Conservation (phyloP, 2,113 vertebrate species). For the Trogon surrucura region DNA sequence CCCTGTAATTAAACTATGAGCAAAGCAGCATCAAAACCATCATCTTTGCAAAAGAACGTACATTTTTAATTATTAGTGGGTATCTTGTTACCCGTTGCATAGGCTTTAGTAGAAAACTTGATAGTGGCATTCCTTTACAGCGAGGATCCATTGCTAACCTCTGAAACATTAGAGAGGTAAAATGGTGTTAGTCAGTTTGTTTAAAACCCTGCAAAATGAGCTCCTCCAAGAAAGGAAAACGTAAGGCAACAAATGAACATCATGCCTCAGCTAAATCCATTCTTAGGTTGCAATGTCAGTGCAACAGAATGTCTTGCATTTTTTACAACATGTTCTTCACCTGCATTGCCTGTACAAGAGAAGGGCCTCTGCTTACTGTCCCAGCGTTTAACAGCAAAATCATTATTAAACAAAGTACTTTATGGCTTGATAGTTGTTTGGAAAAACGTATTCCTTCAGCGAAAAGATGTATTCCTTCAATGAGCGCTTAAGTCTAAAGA, state of each 20-base stretch:
- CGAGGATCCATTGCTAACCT: constrained; percentile 96
- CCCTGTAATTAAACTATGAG: neutral
- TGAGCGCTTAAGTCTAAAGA: neutral
- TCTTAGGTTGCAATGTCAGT: neutral
- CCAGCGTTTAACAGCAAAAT: neutral
- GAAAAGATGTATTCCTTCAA: neutral
- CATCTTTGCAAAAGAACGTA: constrained; percentile 67
- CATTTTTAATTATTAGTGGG: constrained; percentile 98
- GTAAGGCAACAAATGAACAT: neutral
- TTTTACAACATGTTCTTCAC: neutral
- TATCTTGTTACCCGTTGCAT: constrained; percentile 99
- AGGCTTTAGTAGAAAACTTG: constrained; percentile 97
- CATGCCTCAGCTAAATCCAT: neutral
- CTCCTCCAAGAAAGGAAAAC: neutral
- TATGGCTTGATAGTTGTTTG: neutral
- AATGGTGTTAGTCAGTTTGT: constrained; percentile 19
- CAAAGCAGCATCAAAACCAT: constrained; percentile 21
- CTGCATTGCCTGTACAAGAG: neutral
- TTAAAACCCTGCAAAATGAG: neutral
- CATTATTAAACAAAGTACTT: neutral
- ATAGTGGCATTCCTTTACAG: constrained; percentile 98
- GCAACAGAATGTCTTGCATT: neutral
- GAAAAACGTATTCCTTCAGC: neutral
- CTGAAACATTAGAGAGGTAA: constrained; percentile 77
- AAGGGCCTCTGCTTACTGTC: neutral